Conservation (phyloP, 2,888 invertebrate genomes). For the Oscheius sp. region DNA sequence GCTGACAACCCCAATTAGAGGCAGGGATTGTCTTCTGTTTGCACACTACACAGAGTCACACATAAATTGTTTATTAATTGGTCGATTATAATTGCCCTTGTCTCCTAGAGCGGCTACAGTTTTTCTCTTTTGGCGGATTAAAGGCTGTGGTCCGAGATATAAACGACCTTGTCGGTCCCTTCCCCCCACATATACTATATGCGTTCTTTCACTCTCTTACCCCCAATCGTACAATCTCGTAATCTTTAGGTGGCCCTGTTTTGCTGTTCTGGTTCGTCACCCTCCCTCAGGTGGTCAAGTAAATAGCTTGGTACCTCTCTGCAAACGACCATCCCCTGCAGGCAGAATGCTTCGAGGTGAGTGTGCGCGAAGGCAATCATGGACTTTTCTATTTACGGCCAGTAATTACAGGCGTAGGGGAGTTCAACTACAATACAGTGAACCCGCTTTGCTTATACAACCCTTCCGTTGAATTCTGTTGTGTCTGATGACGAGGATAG, state of each 20-base stretch:
- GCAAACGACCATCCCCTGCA: background rate
- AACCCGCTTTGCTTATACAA: too few relatives aligned
- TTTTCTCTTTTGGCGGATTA: slow-evolving; percentile 31
- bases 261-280: background rate
- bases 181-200: slow-evolving; percentile 9
- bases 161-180: slow-evolving; percentile 15
- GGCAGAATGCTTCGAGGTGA: slow-evolving; percentile 19
- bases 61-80: slow-evolving; percentile 37
- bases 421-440: too few relatives aligned
- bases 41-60: slow-evolving; percentile 31
- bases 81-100: slow-evolving; percentile 25
- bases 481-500: too few relatives aligned
- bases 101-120: slow-evolving; percentile 17
- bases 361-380: slow-evolving; percentile 17
- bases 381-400: slow-evolving; percentile 20
- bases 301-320: background rate
- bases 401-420: background rate
- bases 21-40: slow-evolving; percentile 35
- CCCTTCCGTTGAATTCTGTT: too few relatives aligned
- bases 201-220: slow-evolving; percentile 20
- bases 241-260: slow-evolving; percentile 2
- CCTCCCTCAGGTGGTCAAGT: background rate
- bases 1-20: slow-evolving; percentile 29
- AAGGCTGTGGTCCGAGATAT: slow-evolving; percentile 3
- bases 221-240: background rate